These are phyloP conservation scores for Temnothorax curvispinosus DNA, from an alignment of 1,140 invertebrate genomes.

Conservation along the genomic window DNA sequence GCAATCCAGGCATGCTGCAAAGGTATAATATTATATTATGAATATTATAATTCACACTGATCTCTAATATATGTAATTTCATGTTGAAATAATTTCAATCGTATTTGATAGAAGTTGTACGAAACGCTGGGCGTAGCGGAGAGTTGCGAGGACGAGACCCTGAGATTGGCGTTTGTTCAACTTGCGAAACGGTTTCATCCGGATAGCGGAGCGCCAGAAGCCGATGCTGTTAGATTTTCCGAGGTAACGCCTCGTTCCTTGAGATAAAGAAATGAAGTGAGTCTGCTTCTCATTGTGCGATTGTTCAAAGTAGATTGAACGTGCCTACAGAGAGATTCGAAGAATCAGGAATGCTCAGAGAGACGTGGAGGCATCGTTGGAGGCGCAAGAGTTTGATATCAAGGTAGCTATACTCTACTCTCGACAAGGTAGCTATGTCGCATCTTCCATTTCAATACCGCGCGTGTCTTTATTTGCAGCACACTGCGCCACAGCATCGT, in stretches of 20 bases:
- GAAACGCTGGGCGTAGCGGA: slow-evolving; percentile 88
- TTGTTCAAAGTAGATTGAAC: slow-evolving; percentile 83
- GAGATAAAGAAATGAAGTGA: not conserved
- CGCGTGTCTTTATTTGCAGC: slow-evolving; percentile 81
- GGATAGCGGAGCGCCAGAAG: slow-evolving; percentile 90
- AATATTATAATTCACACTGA: not conserved
- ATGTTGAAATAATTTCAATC: slow-evolving; percentile 1
- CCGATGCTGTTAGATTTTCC: slow-evolving; percentile 90
- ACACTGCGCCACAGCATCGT: slow-evolving; percentile 95
- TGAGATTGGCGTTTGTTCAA: slow-evolving; percentile 90
- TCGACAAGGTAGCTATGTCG: not conserved
- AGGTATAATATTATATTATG: slow-evolving; percentile 17
- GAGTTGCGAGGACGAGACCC: slow-evolving; percentile 90
- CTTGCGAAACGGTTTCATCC: slow-evolving; percentile 94
- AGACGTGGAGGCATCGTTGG: slow-evolving; percentile 84
- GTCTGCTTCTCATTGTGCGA: not conserved
- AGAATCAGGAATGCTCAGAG: slow-evolving; percentile 81
- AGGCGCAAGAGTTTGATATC: slow-evolving; percentile 85
- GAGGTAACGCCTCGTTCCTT: slow-evolving; percentile 83
- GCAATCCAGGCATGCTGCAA: not conserved
- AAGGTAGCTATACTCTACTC: slow-evolving; percentile 77
- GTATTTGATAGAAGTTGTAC: slow-evolving; percentile 88
- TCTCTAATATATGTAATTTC: not conserved
- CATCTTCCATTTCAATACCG: slow-evolving; percentile 4
- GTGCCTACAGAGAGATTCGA: slow-evolving; percentile 86